Conservation (phyloP, 2,888 invertebrate genomes). For the Stegophylla sp. region DNA sequence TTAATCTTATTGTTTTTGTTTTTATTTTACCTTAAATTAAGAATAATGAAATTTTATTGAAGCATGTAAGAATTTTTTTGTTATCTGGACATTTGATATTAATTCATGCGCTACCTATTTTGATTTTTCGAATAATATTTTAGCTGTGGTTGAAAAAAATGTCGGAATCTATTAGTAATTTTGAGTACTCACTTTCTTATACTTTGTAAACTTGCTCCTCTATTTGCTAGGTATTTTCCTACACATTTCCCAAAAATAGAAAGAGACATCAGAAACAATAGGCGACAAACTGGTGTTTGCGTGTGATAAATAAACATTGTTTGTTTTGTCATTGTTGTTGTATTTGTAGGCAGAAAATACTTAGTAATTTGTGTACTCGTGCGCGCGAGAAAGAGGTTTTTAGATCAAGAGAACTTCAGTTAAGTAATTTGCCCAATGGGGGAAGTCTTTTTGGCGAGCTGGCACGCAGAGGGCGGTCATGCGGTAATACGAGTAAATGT, state of each 20-base stretch:
- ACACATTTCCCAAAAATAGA: constrained; percentile 3
- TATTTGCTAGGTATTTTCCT: background rate
- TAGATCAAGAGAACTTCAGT: constrained; percentile 33
- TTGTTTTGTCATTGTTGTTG: constrained; percentile 36
- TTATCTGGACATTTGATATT: no score
- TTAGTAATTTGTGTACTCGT: constrained; percentile 18
- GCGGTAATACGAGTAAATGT: background rate
- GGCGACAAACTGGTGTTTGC: constrained; percentile 6
- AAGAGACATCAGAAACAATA: constrained; percentile 29
- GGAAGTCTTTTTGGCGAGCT: constrained; percentile 44
- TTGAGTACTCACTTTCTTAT: background rate
- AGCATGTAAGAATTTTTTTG: background rate
- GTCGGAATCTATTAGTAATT: background rate
- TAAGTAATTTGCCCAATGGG: constrained; percentile 55
- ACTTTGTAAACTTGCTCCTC: background rate
- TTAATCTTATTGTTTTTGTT: no score
- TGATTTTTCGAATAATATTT: no score
- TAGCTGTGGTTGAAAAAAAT: background rate
- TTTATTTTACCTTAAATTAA: no score
- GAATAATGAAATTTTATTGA: background rate
- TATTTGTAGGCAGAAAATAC: constrained; percentile 41
- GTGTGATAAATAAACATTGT: constrained; percentile 29
- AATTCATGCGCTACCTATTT: no score
- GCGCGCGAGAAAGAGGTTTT: constrained; percentile 1
- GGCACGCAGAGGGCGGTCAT: constrained; percentile 20